Evolutionary conservation across 92 coral and sea anemone species (phyloP), one percentile per base, ranked within the genome.

Genomic region (Porites evermanni): DNA sequence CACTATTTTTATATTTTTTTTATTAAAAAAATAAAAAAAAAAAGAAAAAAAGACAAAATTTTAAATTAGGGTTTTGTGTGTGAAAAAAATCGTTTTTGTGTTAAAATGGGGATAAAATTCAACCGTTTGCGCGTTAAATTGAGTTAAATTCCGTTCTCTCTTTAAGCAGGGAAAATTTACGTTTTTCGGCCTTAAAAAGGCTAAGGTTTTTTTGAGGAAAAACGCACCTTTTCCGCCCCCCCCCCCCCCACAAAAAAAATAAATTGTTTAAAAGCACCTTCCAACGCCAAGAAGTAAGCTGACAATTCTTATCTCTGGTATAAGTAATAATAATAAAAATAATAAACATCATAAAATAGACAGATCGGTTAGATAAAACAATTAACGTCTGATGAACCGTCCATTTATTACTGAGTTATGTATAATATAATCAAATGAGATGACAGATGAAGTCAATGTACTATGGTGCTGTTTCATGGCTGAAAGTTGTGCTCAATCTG

Each of bases 311-410:
- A 83, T 83, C 80, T 63, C 12, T 38, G 47, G 47, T 38, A 38
- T 38, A 38, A 38, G 47, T 38, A 38, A 38, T 38, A 32, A n/a
- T 23, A 54, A 56, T 71, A 58, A 59, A 26, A 70, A 81, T 23
- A 70, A 26, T 81, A 74, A 72, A 83, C 80, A 74, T 20, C 80
- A 70, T 29, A 47, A 47, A 60, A 73, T 47, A 82, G 65, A 82
- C 70, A 50, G 79, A 73, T 83, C 61, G 72, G 63, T 47, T 47
- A 21, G 80, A 83, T 83, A 83, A 72, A 60, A 24, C 51, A 44
- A 83, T 83, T 74, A 63, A 60, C 72, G 53, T 44, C 26, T 60
- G 79, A 72, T 72, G 51, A 60, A 61, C 79, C 64, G 20, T 74
- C 61, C 65, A 72, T 47, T 32, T 38, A 19, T 32, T 58, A 56